Conservation (phyloP, 1,140 invertebrate genomes). For the Caenorhabditis inopinata region DNA sequence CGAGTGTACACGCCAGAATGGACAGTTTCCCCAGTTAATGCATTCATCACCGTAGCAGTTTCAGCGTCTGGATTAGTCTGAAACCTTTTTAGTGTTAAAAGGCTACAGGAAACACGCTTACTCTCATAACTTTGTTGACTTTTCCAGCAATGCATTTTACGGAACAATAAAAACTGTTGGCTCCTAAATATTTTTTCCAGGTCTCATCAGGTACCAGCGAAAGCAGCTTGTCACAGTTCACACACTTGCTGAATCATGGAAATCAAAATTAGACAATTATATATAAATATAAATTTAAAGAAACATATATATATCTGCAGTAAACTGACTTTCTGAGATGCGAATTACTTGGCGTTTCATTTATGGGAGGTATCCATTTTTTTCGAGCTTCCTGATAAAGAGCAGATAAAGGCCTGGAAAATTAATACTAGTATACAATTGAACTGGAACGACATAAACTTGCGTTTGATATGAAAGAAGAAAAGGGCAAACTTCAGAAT, state of each 20-base stretch:
- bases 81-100: neutral
- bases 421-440: no score
- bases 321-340: neutral
- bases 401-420: neutral
- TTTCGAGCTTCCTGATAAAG: slow-evolving; percentile 9
- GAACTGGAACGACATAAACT: neutral
- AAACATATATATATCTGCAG: no score
- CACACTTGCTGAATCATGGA: slow-evolving; percentile 8
- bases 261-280: no score
- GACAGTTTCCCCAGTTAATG: neutral
- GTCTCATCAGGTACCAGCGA: neutral
- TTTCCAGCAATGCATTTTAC: slow-evolving; percentile 15
- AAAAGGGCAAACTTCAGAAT: slow-evolving; percentile 10
- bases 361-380: neutral
- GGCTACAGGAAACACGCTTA: neutral
- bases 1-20: neutral
- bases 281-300: neutral
- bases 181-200: neutral
- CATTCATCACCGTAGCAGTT: neutral
- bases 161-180: neutral
- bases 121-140: neutral
- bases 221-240: neutral
- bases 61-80: neutral
- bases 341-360: neutral
- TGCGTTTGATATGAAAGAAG: neutral